Percentiles rank a stretch among this genome's conserved stretches.
Conservation (phyloP, 1,140 invertebrate genomes). For the Yoshiicerus persimilis region DNA sequence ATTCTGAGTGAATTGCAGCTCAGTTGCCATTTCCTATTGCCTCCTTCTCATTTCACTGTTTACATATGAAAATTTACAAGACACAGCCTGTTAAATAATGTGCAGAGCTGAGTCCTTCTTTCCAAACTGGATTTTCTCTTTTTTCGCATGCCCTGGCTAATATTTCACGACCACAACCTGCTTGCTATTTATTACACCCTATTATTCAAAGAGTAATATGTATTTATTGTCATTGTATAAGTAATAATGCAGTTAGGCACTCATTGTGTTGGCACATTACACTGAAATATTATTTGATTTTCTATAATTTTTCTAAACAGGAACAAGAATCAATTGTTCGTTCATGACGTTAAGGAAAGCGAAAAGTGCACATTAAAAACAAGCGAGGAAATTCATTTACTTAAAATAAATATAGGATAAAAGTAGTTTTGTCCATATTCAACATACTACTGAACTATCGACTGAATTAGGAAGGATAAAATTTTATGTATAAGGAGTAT, state of each 20-base stretch:
- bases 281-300: background rate
- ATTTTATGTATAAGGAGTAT: too few relatives aligned
- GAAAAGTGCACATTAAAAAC: too few relatives aligned
- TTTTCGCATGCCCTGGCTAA: background rate
- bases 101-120: background rate
- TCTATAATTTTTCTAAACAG: too few relatives aligned
- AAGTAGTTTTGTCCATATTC: too few relatives aligned
- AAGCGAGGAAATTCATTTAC: too few relatives aligned
- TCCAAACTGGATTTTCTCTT: background rate
- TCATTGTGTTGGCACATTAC: background rate
- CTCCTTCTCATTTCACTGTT: background rate
- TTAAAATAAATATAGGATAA: too few relatives aligned
- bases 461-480: too few relatives aligned
- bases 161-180: background rate
- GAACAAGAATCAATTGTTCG: too few relatives aligned
- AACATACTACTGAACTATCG: too few relatives aligned
- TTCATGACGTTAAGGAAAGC: too few relatives aligned
- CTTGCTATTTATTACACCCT: background rate
- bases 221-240: background rate
- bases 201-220: background rate
- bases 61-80: background rate
- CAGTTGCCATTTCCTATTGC: background rate
- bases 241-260: background rate
- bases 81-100: background rate
- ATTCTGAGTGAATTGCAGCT: background rate